phyloP scores from a whole-genome alignment of 1,140 invertebrate genomes.

The Dufourea novaeangliae region DNA sequence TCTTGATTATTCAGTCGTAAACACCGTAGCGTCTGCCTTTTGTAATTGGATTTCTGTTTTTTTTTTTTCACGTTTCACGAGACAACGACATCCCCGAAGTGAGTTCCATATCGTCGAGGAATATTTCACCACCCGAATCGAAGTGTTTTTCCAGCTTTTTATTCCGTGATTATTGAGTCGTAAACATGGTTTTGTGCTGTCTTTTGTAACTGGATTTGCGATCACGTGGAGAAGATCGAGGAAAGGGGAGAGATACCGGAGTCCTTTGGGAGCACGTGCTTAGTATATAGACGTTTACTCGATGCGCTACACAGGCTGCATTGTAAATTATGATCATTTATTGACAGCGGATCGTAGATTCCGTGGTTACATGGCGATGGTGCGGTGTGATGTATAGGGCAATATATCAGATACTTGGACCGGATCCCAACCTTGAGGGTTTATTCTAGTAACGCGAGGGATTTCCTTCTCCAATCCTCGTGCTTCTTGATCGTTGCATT shows the following conservation, averaged over 20 bases:
- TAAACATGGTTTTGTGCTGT: background rate
- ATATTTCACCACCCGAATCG: no score
- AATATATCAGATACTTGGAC: slow-evolving; percentile 45
- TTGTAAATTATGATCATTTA: slow-evolving; percentile 30
- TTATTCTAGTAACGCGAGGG: slow-evolving; percentile 51
- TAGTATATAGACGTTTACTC: background rate
- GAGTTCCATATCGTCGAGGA: no score
- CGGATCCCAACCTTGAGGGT: slow-evolving; percentile 46
- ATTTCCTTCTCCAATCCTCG: slow-evolving; percentile 28
- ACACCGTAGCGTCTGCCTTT: no score
- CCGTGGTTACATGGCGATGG: background rate
- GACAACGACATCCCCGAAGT: no score
- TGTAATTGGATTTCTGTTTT: no score
- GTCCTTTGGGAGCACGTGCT: background rate
- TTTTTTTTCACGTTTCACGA: no score
- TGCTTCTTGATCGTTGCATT: background rate
- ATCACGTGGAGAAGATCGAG: background rate
- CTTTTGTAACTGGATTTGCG: background rate
- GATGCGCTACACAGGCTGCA: background rate
- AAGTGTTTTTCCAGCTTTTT: no score
- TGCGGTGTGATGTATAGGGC: background rate
- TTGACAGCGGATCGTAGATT: slow-evolving; percentile 21
- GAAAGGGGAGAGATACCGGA: background rate
- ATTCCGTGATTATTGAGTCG: no score
- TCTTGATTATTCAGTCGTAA: no score